A percentile compares a stretch with the other conserved stretches of the same genome.
phyloP scores from a whole-genome alignment of 2,797 vertebrate genomes.

The Melanotaenia maccullochi region DNA sequence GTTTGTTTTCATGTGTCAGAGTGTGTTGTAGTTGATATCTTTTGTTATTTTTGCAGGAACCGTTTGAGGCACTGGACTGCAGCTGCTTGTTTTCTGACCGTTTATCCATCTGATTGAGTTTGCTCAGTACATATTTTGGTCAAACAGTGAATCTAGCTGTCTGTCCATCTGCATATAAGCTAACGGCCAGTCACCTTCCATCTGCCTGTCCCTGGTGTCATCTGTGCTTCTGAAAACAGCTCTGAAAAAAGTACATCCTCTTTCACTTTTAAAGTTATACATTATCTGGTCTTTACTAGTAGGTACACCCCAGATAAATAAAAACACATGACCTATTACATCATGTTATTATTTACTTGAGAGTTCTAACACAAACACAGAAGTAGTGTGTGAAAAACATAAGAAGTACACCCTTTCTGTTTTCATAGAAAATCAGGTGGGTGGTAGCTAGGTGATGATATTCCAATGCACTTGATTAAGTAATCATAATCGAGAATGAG shows the following conservation, averaged over 20 bases:
- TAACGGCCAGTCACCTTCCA: slow-evolving; percentile 19
- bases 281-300: too few relatives aligned
- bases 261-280: too few relatives aligned
- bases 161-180: slow-evolving; percentile 33
- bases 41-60: not conserved
- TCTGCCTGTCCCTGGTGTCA: slow-evolving; percentile 14
- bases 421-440: not conserved
- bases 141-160: not conserved
- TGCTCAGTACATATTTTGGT: slow-evolving; percentile 9
- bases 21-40: not conserved
- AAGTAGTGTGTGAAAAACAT: not conserved
- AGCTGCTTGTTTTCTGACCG: slow-evolving; percentile 19
- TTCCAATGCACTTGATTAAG: not conserved
- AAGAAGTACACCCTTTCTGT: not conserved
- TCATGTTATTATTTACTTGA: not conserved
- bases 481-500: not conserved
- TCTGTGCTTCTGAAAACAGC: not conserved
- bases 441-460: not conserved
- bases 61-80: slow-evolving; percentile 1
- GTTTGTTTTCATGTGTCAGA: not conserved
- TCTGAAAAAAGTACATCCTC: too few relatives aligned
- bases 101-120: slow-evolving; percentile 14
- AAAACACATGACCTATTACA: too few relatives aligned
- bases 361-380: not conserved
- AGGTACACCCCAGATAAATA: too few relatives aligned